Conservation (phyloP, 2,113 vertebrate species). For the Pica pica region DNA sequence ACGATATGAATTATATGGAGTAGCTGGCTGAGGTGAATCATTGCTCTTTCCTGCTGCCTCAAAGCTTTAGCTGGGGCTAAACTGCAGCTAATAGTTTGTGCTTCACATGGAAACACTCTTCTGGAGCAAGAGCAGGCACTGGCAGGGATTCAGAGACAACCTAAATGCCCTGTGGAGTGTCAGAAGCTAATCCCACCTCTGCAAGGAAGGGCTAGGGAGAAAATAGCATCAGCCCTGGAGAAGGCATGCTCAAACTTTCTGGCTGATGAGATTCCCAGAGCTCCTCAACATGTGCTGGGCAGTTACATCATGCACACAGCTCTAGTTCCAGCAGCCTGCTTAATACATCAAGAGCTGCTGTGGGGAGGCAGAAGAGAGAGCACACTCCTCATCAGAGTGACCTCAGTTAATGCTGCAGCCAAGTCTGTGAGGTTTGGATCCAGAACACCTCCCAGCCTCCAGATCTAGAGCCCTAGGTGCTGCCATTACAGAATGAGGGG, state of each 20-base stretch:
- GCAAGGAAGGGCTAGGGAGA: not conserved
- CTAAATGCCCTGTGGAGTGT: not conserved
- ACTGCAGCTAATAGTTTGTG: not conserved
- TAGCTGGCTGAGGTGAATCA: not conserved
- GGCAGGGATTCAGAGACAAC: not conserved
- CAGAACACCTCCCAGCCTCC: not conserved
- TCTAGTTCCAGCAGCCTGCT: not conserved
- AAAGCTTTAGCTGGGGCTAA: not conserved
- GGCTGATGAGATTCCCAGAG: slow-evolving; percentile 4
- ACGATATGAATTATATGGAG: not conserved
- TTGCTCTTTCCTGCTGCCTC: not conserved
- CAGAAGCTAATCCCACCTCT: not conserved
- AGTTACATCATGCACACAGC: not conserved
- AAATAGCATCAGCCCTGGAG: not conserved
- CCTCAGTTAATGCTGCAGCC: not conserved
- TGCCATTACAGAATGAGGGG: not conserved
- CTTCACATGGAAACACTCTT: not conserved
- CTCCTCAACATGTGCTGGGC: not conserved
- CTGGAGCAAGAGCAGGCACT: not conserved
- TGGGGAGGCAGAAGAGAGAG: not conserved
- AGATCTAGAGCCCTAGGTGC: not conserved
- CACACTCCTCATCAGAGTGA: not conserved
- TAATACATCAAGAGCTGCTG: not conserved
- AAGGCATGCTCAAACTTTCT: not conserved
- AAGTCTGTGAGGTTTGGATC: not conserved